Evolutionary conservation across 2,888 invertebrate genomes (phyloP).

Genomic region (Lasioglossum villosulum): DNA sequence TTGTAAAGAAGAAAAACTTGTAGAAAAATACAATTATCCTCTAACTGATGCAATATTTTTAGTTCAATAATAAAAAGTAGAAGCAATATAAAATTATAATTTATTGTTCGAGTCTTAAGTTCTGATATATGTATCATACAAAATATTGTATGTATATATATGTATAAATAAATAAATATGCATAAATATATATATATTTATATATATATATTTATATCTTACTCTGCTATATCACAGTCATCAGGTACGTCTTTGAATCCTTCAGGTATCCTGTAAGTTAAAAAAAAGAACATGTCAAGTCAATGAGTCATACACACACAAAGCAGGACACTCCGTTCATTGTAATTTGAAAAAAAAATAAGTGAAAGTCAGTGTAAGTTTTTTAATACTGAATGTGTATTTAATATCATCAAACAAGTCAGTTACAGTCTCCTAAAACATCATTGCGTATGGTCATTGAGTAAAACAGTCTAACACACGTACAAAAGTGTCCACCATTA

Average conservation of each 20-base stretch:
- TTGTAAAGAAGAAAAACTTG: constrained; percentile 30
- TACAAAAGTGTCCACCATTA: constrained; percentile 70
- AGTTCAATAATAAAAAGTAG: constrained; percentile 32
- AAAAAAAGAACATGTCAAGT: constrained; percentile 69
- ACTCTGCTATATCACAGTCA: constrained; percentile 79
- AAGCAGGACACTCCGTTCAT: constrained; percentile 43
- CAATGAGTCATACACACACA: constrained; percentile 6
- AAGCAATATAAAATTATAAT: constrained; percentile 57
- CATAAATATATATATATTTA: background rate
- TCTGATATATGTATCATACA: constrained; percentile 43
- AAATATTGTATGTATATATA: background rate
- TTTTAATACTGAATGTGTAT: constrained; percentile 79
- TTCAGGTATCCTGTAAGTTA: constrained; percentile 76
- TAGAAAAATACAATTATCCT: constrained; percentile 30
- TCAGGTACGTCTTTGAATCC: constrained; percentile 80
- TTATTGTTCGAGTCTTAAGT: constrained; percentile 49
- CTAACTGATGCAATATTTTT: constrained; percentile 3
- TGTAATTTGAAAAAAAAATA: constrained; percentile 61
- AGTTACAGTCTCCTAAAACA: constrained; percentile 80
- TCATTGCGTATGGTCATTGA: constrained; percentile 77
- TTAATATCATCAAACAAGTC: constrained; percentile 78
- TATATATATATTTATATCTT: constrained; percentile 40
- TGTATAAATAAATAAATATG: background rate
- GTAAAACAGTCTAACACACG: constrained; percentile 75
- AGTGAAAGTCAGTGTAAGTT: constrained; percentile 74